Base-by-base conservation (phyloP, 1,140 invertebrate genomes). In the Helicoverpa armigera region DNA sequence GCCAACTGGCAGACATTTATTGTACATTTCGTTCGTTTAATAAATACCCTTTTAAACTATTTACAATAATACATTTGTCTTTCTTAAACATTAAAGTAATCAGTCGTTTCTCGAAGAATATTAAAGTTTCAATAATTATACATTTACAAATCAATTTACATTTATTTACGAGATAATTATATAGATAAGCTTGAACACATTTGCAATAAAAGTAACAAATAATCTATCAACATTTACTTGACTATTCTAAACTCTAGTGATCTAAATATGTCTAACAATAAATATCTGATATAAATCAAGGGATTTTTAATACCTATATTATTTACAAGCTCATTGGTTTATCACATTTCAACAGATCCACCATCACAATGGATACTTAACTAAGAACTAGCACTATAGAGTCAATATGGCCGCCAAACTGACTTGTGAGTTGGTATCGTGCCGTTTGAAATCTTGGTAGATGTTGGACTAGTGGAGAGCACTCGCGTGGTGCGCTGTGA, bases 321-420 rank as follows among this genome's bases (percentile, higher is more conserved):
- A 94, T 94, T 86, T 94, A 94, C 93, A 94, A 94, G 93, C 93
- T 94, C 93, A 90, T 91, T 84, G 86, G 84, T 90, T 91, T 94
- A 94, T 94, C 93, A 94, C 93, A 94, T 91, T 93, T 94, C 84
- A 92, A 89, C 82, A 88, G 75, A 80, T 88, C 90, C 90, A 63
- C 78, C 63, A 72, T 78, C 18, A 56, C 84, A 81, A 85, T 89
- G 87, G 80, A 82, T 86, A 83, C 82, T 86, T 88, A 78, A 85
- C 79, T 83, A 83, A 14, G 48, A 63, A 83, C 82, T 89, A 85
- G 69, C 82, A 86, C 85, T 88, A 83, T 72, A 89, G 54, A 77
- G 86, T 95, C 96, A 98, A 94, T 98, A 98, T 14, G 97, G 97
- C 86, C 97, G 95, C 97, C 97, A 98, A 12, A 98, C 97, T 14